Percentiles rank a stretch among this genome's conserved stretches.
These are phyloP conservation scores for Phyllostomus discolor DNA, from an alignment of 2,113 vertebrate genomes.

Conservation along the genomic window DNA sequence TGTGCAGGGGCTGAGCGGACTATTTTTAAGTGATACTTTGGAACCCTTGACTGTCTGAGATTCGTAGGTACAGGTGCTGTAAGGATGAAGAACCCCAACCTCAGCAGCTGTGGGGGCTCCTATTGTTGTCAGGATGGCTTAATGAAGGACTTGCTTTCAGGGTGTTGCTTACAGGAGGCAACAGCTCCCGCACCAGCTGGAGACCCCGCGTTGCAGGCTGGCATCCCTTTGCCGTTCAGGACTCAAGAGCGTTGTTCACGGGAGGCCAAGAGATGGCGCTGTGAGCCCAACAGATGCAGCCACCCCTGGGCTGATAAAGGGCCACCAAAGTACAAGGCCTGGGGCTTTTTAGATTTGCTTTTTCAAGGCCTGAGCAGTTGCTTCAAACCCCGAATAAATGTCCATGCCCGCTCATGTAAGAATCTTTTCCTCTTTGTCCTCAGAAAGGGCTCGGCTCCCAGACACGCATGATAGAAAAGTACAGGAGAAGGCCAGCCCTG, in stretches of 20 bases:
- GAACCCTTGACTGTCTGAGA: background rate
- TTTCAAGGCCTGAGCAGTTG: background rate
- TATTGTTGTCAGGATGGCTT: background rate
- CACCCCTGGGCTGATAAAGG: accelerated
- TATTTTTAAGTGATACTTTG: background rate
- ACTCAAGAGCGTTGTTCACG: background rate
- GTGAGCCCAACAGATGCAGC: slow-evolving; percentile 19
- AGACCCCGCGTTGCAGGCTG: accelerated
- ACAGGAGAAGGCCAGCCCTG: background rate
- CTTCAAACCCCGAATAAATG: background rate
- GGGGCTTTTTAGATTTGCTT: background rate
- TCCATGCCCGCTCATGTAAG: accelerated
- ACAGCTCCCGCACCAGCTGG: accelerated
- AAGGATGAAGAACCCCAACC: background rate
- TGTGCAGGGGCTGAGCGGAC: background rate
- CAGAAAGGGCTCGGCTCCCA: background rate
- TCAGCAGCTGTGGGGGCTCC: background rate
- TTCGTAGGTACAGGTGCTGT: too few relatives aligned
- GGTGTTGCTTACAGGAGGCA: accelerated
- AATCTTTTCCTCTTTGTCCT: background rate
- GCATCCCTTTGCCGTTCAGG: accelerated
- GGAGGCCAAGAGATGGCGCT: slow-evolving; percentile 77
- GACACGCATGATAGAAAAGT: background rate
- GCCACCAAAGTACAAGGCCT: background rate
- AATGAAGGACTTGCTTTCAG: accelerated